A percentile compares a stretch with the other conserved stretches of the same genome.
These are phyloP conservation scores for Pterocles orientalis DNA, from an alignment of 2,113 vertebrate species.

Conservation along the genomic window DNA sequence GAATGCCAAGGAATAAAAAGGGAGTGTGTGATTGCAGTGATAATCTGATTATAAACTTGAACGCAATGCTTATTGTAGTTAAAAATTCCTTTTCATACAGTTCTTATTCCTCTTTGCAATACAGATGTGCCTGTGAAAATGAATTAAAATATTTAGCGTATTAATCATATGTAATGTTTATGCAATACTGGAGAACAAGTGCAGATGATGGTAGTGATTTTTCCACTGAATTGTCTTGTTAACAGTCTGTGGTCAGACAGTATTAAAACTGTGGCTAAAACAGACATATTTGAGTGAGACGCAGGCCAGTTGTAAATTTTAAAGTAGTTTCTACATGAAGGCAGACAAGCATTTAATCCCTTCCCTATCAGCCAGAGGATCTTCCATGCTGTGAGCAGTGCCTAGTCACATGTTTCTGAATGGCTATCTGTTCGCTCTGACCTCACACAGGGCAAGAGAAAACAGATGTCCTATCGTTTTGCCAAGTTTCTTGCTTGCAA, in stretches of 20 bases:
- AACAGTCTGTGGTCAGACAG: background rate
- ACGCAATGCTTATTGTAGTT: background rate
- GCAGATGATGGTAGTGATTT: background rate
- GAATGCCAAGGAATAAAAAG: background rate
- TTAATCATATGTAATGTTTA: background rate
- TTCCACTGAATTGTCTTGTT: background rate
- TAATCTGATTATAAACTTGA: background rate
- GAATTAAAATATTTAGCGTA: background rate
- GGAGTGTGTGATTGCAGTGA: background rate
- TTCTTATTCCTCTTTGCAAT: background rate
- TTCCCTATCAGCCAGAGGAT: slow-evolving; percentile 59
- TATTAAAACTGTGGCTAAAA: slow-evolving; percentile 16
- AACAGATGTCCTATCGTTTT: slow-evolving; percentile 80
- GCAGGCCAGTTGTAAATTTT: slow-evolving; percentile 24
- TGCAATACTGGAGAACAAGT: background rate
- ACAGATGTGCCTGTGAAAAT: background rate
- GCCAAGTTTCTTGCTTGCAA: slow-evolving; percentile 76
- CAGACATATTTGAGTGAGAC: slow-evolving; percentile 22
- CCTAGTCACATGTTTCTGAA: slow-evolving; percentile 73
- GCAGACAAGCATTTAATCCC: slow-evolving; percentile 61
- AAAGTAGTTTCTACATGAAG: slow-evolving; percentile 54
- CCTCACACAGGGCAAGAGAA: slow-evolving; percentile 76
- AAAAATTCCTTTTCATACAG: background rate
- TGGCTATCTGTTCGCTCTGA: slow-evolving; percentile 75
- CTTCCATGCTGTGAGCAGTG: slow-evolving; percentile 63